Percentiles rank a stretch among this genome's conserved stretches.
phyloP scores from a whole-genome alignment of 2,113 vertebrate genomes.

The Opisthocomus hoazin region DNA sequence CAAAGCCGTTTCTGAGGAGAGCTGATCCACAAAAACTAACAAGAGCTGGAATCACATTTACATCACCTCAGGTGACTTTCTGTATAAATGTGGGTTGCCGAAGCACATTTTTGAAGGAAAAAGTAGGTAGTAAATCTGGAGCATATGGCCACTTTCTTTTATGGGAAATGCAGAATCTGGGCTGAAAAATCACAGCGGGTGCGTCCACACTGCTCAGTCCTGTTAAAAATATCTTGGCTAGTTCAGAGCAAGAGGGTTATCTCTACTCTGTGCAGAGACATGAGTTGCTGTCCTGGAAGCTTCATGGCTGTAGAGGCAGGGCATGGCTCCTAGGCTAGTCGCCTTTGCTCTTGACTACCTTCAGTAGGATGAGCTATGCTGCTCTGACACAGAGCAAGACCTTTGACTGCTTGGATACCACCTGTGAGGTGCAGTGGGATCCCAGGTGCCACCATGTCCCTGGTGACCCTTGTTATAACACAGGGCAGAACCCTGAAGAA shows the following conservation, averaged over 20 bases:
- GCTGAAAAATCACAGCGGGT: background rate
- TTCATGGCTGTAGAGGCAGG: background rate
- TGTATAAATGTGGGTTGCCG: conserved; percentile 3
- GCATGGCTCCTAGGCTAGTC: background rate
- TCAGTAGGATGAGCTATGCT: background rate
- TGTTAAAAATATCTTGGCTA: conserved; percentile 22
- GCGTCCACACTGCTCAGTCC: background rate
- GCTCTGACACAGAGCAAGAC: background rate
- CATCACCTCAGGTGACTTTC: conserved; percentile 21
- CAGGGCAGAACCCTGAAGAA: background rate
- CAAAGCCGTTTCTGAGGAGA: background rate
- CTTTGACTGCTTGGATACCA: background rate
- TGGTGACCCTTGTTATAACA: background rate
- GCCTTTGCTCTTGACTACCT: background rate
- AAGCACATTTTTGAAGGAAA: conserved; percentile 12
- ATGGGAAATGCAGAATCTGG: background rate
- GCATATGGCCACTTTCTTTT: conserved; percentile 37
- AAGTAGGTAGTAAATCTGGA: conserved; percentile 47
- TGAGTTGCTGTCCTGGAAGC: background rate
- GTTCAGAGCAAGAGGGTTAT: background rate
- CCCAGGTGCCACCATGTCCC: background rate
- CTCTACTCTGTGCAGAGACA: background rate
- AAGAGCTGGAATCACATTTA: background rate
- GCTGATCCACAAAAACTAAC: background rate
- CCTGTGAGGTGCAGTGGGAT: background rate